These are phyloP conservation scores for Grus americana DNA, from an alignment of 2,113 vertebrate genomes.

Conservation along the genomic window DNA sequence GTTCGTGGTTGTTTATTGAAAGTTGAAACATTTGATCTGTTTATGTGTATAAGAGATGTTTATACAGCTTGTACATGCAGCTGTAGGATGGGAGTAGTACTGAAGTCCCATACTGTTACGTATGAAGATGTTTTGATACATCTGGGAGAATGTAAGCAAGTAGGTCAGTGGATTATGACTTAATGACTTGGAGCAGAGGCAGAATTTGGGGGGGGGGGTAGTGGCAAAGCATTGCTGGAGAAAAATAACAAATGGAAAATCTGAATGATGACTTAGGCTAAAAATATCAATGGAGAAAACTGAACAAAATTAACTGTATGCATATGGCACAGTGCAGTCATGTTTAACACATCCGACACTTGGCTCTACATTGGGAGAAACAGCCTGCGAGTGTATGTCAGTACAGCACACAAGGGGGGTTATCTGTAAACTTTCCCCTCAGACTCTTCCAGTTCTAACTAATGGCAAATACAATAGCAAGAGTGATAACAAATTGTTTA, in stretches of 20 bases:
- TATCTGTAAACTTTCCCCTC: neutral
- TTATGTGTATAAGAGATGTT: constrained; percentile 5
- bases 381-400: neutral
- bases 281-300: constrained; percentile 20
- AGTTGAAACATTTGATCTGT: neutral
- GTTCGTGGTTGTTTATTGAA: neutral
- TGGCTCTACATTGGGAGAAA: neutral
- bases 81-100: constrained; percentile 5
- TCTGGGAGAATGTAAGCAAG: constrained; percentile 32
- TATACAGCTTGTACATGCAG: constrained; percentile 20
- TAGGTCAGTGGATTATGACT: constrained; percentile 45
- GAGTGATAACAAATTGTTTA: neutral
- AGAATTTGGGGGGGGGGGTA: neutral
- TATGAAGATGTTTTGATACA: constrained; percentile 28
- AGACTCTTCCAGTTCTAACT: neutral
- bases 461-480: neutral
- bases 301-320: neutral
- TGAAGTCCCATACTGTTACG: neutral
- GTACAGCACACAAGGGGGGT: neutral
- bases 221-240: neutral
- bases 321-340: neutral
- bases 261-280: constrained; percentile 10
- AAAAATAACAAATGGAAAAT: constrained; percentile 23
- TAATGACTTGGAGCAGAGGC: constrained; percentile 32
- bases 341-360: neutral